Base-by-base conservation (phyloP, 1,140 invertebrate species). In the Lucilia sericata region DNA sequence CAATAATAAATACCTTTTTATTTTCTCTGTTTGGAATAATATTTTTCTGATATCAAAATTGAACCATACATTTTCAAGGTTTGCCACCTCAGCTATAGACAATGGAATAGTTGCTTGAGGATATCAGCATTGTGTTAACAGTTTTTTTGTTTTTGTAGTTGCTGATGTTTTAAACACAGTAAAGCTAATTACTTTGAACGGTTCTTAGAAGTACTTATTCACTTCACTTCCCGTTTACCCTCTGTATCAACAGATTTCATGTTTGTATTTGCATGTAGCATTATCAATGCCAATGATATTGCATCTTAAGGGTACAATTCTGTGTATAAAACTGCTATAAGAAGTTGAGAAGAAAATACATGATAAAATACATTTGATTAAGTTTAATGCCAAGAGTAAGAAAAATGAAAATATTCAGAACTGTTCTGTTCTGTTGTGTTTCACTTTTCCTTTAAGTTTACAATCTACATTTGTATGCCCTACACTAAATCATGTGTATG, bases 161-260 rank as follows among this genome's bases (percentile, higher is more conserved):
- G 25, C 25, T 30, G 25, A 30, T 30, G 13, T 36, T 36, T 76
- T 5, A 76, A 76, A 19, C 4, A 36, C 5, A 70, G 76, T 51
- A 80, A 80, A 80, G 76, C 76, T 80, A 80, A 80, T 80, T 80
- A 80, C 76, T 80, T 49, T 80, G 76, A 80, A 80, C 47, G 47
- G 76, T 30, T 80, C 14, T 34, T 25, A 36, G 7, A 30, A 21
- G 42, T 42, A 34, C 17, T 78, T 47, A 14, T 36, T 75, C 75
- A 60, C 14, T 36, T 75, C 75, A 60, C 14, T 60, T 14, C 14
- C 55, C 75, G 9, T 2, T 75, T n/a, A 49, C 21, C n/a, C 19
- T 3, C 76, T 42, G 42, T 7, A 42, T 42, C 42, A 42, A 42
- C 42, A 49, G 19, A 78, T 78, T 21, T 70, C 9, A 21, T 70